Evolutionary conservation across 1,140 invertebrate genomes (phyloP), one percentile per base, ranked within the genome.

Genomic region (Caenorhabditis elegans): DNA sequence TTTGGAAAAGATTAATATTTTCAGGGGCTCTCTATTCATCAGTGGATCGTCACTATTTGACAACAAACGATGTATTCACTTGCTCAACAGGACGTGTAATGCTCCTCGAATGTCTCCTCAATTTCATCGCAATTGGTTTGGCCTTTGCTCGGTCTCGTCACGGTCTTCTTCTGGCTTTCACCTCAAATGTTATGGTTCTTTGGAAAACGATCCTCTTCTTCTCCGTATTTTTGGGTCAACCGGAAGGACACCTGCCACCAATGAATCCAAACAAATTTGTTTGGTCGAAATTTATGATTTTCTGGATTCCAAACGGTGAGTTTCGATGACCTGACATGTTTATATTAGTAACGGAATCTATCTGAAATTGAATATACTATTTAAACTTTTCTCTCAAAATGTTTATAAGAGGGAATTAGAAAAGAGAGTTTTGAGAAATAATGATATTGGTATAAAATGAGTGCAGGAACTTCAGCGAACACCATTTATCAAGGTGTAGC

Each of bases 241-340:
- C 60, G 13, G 60, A 70, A 11, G 60, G 60, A 22, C 60, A 70
- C 34, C 8, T 70, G 60, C 60, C 60, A 22, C 60, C 31, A 13
- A 70, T 70, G 60, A 70, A 70, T 39, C 60, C 60, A 39, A 70
- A 70, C 60, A 70, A 70, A 70, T 70, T 3, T 3, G 60, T 70
- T 70, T 70, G 60, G 60, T 70, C 60, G 19, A 70, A 70, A n/a
- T 70, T 70, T 70, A 70, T 70, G 60, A 70, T 70, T 39, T 70
- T 70, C 60, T 70, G 60, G 60, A 24, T 70, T 70, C 60, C 60
- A 19, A 70, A 70, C 60, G 60, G 60, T 70, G 8, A 22, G 60
- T 70, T 22, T 43, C 3, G 3, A 15, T 70, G 6, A 4, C 6
- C 3, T 51, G 19, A n/a, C n/a, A n/a, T n/a, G n/a, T n/a, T n/a